These are phyloP conservation scores for Grammomys surdaster DNA, from an alignment of 2,113 vertebrate species.

Conservation along the genomic window DNA sequence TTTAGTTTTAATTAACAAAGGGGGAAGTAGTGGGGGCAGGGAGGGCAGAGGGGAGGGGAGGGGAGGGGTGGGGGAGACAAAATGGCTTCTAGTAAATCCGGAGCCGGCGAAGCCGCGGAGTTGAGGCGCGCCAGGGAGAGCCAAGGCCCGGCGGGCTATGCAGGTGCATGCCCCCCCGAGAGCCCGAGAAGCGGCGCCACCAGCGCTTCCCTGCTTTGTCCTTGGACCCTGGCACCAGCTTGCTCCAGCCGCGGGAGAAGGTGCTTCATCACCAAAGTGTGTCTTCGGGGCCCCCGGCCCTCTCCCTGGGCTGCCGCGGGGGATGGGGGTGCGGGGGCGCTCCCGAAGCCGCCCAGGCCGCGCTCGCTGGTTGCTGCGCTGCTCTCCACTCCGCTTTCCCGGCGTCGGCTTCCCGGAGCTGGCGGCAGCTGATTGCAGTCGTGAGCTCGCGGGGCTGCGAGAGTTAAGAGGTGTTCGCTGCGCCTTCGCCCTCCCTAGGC, in stretches of 20 bases:
- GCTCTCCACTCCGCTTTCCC: constrained; percentile 57
- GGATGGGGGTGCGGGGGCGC: constrained; percentile 65
- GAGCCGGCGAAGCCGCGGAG: constrained; percentile 82
- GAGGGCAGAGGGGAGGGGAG: constrained; percentile 65
- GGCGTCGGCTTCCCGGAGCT: constrained; percentile 52
- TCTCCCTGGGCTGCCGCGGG: constrained; percentile 42
- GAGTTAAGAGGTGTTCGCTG: constrained; percentile 77
- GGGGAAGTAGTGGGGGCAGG: constrained; percentile 70
- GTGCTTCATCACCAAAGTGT: constrained; percentile 76
- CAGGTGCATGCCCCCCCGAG: constrained; percentile 90
- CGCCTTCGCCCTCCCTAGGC: constrained; percentile 73
- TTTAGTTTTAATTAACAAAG: constrained; percentile 84
- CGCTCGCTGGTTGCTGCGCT: constrained; percentile 32
- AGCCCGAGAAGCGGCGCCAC: constrained; percentile 87
- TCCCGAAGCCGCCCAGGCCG: constrained; percentile 70
- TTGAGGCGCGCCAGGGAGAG: constrained; percentile 87
- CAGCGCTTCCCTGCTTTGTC: constrained; percentile 88
- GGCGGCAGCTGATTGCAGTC: constrained; percentile 77
- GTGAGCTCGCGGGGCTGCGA: constrained; percentile 68
- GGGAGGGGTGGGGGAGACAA: constrained; percentile 86
- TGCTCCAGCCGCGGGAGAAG: constrained; percentile 84
- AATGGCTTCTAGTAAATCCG: constrained; percentile 92
- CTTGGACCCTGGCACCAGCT: constrained; percentile 89
- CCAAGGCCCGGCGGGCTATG: constrained; percentile 91
- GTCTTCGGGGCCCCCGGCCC: constrained; percentile 71